phyloP scores from a whole-genome alignment of 2,113 vertebrate species.

The Stegostoma tigrinum region DNA sequence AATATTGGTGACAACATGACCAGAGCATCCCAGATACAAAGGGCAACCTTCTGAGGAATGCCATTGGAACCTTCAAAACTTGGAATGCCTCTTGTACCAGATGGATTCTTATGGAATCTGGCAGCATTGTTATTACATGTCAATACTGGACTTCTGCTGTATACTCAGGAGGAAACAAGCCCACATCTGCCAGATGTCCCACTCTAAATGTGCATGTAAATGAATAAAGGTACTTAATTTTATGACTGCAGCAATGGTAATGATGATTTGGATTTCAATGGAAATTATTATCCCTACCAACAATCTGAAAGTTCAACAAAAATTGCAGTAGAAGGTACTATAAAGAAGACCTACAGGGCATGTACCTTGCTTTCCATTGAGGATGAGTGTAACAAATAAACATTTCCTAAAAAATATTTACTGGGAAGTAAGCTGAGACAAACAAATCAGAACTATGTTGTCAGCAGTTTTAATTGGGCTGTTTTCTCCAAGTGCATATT shows the following conservation, averaged over 20 bases:
- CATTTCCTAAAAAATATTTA: not conserved
- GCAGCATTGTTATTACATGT: not conserved
- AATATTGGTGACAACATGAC: not conserved
- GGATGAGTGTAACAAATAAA: not conserved
- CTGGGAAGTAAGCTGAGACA: not conserved
- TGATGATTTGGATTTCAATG: not conserved
- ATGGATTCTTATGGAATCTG: not conserved
- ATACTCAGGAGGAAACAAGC: not conserved
- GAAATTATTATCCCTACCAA: not conserved
- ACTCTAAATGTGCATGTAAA: not conserved
- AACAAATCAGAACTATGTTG: not conserved
- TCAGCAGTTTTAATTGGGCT: not conserved
- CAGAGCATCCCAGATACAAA: not conserved
- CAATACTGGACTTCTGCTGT: not conserved
- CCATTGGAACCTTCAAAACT: not conserved
- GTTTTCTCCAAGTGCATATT: not conserved
- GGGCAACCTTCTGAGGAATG: not conserved
- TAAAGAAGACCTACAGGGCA: not conserved
- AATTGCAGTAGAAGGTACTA: not conserved
- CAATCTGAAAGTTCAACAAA: not conserved
- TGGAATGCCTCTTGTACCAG: not conserved
- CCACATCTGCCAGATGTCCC: not conserved
- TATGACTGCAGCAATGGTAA: not conserved
- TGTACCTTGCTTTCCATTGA: not conserved
- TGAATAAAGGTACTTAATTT: not conserved